Evolutionary conservation across 2,888 invertebrate species (phyloP), one percentile per base, ranked within the genome.

Genomic region (Eucriotettix oculatus): DNA sequence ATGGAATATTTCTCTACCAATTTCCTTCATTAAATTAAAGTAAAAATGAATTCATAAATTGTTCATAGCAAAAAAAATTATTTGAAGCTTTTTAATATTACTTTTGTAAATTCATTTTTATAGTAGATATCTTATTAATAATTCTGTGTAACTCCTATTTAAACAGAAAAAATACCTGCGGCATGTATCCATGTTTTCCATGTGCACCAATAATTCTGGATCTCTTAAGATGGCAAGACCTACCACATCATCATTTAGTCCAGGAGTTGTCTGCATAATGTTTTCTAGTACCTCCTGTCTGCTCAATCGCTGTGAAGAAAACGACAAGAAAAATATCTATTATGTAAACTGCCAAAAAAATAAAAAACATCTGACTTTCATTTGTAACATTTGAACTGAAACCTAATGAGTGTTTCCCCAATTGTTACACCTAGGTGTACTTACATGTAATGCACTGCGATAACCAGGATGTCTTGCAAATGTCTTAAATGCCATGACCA

Each of bases 171-270:
- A 67, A 66, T 69, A 78, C 78, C 73, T 75, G 66, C 81, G 75
- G 67, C 87, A 81, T 11, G 83, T 84, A 63, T 82, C 80, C 1
- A 81, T 76, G 68, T 86, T 85, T 1, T 83, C 80, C 60, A 89
- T 74, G 14, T 87, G 83, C 0, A 82, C 79, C 65, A 90, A 74
- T n/a, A 90, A 72, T 67, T 88, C 86, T 16, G 85, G 84, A 70
- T 89, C 87, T 69, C 86, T 85, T 14, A 90, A 76, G 66, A 89
- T 82, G 1, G 87, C 86, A 42, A 88, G 73, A 0, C 87, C 84
- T 14, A 84, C 81, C 52, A 86, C 84, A 70, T 89, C 87, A 44
- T 84, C 79, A 1, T 77, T 78, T 12, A 90, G 73, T 0, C 83
- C 83, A 10, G 88, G 88, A 0, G 83, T 83, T 41, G 83, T 80